These are phyloP conservation scores for Craterocephalus amniculus DNA, from an alignment of 2,797 vertebrate species.

Conservation along the genomic window DNA sequence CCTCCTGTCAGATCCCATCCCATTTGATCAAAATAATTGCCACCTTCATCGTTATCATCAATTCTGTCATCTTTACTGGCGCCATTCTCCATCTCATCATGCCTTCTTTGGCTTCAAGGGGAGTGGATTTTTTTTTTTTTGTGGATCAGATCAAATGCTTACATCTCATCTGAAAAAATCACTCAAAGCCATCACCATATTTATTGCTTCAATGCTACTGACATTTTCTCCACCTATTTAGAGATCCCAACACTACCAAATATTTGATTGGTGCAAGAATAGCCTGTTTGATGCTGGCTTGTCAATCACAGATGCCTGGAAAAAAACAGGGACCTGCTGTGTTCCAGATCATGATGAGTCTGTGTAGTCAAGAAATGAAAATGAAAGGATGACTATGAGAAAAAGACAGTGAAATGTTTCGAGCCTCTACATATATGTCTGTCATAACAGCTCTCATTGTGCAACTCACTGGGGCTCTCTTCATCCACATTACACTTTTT, in stretches of 20 bases:
- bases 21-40: slow-evolving; percentile 80
- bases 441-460: slow-evolving; percentile 38
- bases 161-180: slow-evolving; percentile 64
- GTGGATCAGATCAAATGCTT: slow-evolving; percentile 63
- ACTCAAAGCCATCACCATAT: slow-evolving; percentile 74
- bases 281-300: slow-evolving; percentile 35
- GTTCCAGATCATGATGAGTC: slow-evolving; percentile 21
- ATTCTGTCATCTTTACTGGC: slow-evolving; percentile 70
- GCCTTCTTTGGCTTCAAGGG: slow-evolving; percentile 51
- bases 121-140: slow-evolving; percentile 17
- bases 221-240: slow-evolving; percentile 69
- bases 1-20: slow-evolving; percentile 77
- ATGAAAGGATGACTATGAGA: background rate
- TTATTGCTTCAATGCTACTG: slow-evolving; percentile 69
- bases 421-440: slow-evolving; percentile 23
- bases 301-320: slow-evolving; percentile 39
- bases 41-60: slow-evolving; percentile 75
- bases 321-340: slow-evolving; percentile 29
- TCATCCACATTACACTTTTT: slow-evolving; percentile 14
- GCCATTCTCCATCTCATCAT: slow-evolving; percentile 70
- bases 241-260: slow-evolving; percentile 64
- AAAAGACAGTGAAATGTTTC: slow-evolving; percentile 8
- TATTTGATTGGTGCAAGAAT: slow-evolving; percentile 44
- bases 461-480: slow-evolving; percentile 34
- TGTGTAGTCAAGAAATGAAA: slow-evolving; percentile 9